Evolutionary conservation across 1,140 invertebrate genomes (phyloP), one percentile per base, ranked within the genome.

Genomic region (Orius laevigatus): DNA sequence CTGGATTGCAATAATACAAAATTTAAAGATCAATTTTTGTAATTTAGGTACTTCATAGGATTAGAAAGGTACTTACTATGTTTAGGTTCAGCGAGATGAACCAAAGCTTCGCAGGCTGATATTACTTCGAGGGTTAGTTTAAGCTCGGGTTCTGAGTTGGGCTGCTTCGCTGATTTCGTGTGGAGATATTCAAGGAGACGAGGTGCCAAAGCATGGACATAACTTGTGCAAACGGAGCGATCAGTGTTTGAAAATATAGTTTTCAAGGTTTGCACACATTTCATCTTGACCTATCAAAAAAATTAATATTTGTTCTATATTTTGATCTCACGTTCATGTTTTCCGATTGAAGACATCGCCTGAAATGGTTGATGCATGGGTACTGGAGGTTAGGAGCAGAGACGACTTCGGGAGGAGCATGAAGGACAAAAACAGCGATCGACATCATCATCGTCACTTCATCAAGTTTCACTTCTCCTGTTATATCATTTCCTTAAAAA

Each of bases 361-460:
- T 72, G 61, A 94, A 91, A 55, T 94, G 79, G 69, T 95, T 92
- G 53, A 95, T 85, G 59, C 86, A 90, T 1, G 90, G 90, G 67
- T 87, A 89, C 61, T 89, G 84, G 20, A 97, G 63, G 57, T 86
- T 82, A 1, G 81, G 78, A 6, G 80, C 76, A 32, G 72, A 69
- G 8, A 83, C 75, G 8, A 91, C 79, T 51, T 79, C 71, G 3
- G 79, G 70, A 1, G 84, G 79, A 9, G 84, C 79, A 57, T 86
- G 78, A 5, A 88, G 72, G 41, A 93, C 75, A 59, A 96, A 84
- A 2, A 92, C 84, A 10, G 84, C 79, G 56, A 95, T 84, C 0
- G 84, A 79, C 45, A 88, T 67, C 63, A 95, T 76, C 63, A 91
- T 81, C 1, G 83, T 81, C 2, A 85, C 73, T 58, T 86, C 78